phyloP scores from a whole-genome alignment of 2,888 invertebrate genomes.

The Amiota minor region DNA sequence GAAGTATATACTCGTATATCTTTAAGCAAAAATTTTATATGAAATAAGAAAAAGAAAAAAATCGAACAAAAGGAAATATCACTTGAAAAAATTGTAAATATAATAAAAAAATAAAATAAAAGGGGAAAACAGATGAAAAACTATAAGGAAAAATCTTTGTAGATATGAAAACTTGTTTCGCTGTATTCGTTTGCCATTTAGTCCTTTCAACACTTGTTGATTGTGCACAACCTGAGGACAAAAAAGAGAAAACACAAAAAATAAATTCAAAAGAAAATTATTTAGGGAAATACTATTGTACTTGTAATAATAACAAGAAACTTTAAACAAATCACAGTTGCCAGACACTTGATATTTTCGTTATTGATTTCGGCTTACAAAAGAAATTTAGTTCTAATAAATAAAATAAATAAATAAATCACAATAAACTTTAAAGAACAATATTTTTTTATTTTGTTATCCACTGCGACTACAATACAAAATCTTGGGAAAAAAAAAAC shows the following conservation, averaged over 20 bases:
- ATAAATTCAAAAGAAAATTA: not conserved
- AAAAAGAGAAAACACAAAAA: conserved; percentile 28
- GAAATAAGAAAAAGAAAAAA: not conserved
- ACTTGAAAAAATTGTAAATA: not conserved
- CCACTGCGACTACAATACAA: no score
- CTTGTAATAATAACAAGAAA: conserved; percentile 13
- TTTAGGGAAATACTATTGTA: no score
- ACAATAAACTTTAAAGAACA: no score
- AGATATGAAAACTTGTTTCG: not conserved
- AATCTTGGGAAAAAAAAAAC: no score
- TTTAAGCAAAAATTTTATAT: not conserved
- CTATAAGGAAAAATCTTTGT: not conserved
- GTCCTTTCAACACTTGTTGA: conserved; percentile 48
- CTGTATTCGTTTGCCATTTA: not conserved
- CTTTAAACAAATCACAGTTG: conserved; percentile 12
- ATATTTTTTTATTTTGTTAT: no score
- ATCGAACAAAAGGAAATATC: not conserved
- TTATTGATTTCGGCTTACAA: no score
- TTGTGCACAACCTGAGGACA: conserved; percentile 17
- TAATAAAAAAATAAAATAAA: not conserved
- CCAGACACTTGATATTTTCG: no score
- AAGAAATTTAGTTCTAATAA: no score
- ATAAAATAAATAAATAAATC: no score
- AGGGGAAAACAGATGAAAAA: not conserved
- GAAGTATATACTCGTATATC: no score